Percentiles rank a stretch among this genome's conserved stretches.
Evolutionary conservation across 2,113 vertebrate species (phyloP).

Genomic region (Cryptomyrus ogoouensis): DNA sequence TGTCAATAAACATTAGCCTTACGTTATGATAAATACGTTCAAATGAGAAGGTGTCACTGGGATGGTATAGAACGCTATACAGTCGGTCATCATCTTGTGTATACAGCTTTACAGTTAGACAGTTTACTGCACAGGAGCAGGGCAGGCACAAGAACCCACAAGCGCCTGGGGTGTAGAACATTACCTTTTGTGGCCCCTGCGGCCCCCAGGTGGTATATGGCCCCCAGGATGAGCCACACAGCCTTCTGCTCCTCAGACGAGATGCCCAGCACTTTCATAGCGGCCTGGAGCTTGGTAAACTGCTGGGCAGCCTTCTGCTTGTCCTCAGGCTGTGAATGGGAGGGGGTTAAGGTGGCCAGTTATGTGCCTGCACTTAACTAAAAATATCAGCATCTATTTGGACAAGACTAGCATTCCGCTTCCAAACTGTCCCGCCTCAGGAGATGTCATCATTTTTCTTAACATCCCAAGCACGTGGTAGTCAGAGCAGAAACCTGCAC

Average conservation of each 20-base stretch:
- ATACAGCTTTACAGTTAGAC: background rate
- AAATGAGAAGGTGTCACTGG: background rate
- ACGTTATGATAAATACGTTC: background rate
- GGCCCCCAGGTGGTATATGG: conserved; percentile 88
- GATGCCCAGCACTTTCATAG: conserved; percentile 92
- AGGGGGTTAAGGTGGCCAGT: background rate
- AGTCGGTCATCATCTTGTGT: background rate
- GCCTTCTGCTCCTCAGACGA: conserved; percentile 84
- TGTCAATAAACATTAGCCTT: background rate
- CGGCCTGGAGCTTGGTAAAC: conserved; percentile 89
- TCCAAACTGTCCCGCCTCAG: background rate
- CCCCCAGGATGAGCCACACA: conserved; percentile 75
- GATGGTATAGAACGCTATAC: background rate
- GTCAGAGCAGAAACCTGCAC: background rate
- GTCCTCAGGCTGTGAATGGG: conserved; percentile 70
- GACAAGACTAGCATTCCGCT: background rate
- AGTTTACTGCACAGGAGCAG: background rate
- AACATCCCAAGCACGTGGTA: background rate
- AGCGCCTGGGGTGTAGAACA: fast-evolving
- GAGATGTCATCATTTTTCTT: background rate
- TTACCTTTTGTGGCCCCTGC: conserved; percentile 95
- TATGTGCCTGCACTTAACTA: background rate
- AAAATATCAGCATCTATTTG: background rate
- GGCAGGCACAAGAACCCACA: background rate
- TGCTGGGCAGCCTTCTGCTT: conserved; percentile 87